A percentile compares a stretch with the other conserved stretches of the same genome.
These are phyloP conservation scores for Leptatherina wallacei DNA, from an alignment of 2,797 vertebrate genomes.

Conservation along the genomic window DNA sequence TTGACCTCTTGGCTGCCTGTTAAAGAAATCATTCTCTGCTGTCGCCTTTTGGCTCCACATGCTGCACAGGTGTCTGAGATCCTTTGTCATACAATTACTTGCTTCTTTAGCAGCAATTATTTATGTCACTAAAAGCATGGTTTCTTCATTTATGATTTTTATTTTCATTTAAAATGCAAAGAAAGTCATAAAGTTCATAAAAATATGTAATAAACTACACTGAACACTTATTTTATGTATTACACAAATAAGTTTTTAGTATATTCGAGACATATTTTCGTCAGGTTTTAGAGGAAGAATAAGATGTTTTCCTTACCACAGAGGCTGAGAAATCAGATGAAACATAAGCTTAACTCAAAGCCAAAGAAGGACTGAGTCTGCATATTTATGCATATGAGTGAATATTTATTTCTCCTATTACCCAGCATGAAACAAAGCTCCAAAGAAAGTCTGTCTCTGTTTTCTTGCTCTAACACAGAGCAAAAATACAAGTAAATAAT, in stretches of 20 bases:
- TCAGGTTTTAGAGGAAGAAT: conserved; percentile 3
- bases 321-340: conserved; percentile 44
- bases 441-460: conserved; percentile 37
- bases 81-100: conserved; percentile 24
- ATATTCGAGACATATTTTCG: neutral
- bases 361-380: conserved; percentile 47
- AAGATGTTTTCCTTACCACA: conserved; percentile 5
- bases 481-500: conserved; percentile 53
- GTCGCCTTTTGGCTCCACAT: conserved; percentile 34
- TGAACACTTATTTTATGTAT: neutral
- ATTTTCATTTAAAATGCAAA: neutral
- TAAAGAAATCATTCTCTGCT: conserved; percentile 54
- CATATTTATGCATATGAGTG: conserved; percentile 58
- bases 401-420: conserved; percentile 72
- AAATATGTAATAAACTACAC: neutral
- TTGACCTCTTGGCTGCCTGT: conserved; percentile 64
- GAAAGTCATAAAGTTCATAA: neutral
- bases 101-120: neutral
- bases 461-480: conserved; percentile 25
- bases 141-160: conserved; percentile 1
- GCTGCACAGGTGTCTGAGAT: conserved; percentile 33
- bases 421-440: conserved; percentile 58
- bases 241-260: neutral
- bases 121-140: neutral
- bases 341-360: conserved; percentile 50